Base-by-base conservation (phyloP, 2,113 vertebrate species). In the Bothrops jararaca region DNA sequence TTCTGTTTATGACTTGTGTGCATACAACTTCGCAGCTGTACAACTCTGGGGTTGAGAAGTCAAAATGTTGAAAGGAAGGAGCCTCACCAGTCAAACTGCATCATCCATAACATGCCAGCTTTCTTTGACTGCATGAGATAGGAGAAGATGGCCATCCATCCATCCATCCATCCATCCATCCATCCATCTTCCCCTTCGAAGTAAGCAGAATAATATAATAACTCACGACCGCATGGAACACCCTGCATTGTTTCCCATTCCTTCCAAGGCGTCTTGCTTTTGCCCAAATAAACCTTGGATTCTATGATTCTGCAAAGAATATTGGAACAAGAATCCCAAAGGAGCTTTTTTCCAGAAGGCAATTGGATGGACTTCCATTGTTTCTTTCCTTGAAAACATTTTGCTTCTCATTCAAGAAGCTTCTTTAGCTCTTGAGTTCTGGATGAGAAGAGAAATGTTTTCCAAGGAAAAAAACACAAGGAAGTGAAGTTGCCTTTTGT, bases 71-170 rank as follows among this genome's bases (percentile, higher is more conserved):
- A 96, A 92, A 96, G 95, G 92, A 88, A 56, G 91, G 93, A 93
- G 91, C 93, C 94, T 95, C 93, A 64, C 52, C n/a, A 4, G 92
- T 95, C 95, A 94, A 94, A 93, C 91, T 87, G 56, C 95, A 93
- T 95, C 93, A 95, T 90, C 94, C 95, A 88, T 95, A 95, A 95
- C 95, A 95, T n/a, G 91, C 95, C 95, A 93, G 57, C 91, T 96
- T 94, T 88, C 50, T 87, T 94, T 5, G 2, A 0, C 94, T 7
- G 1, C 0, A 0, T 74, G 74, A 92, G 15, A 0, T 56, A 85
- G 80, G 92, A 91, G 94, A 94, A 94, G 92, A 91, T 94, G 86
- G 20, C n/a, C 26, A 5, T 50, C 89, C 45, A 5, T 5, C 52
- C 52, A 52, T 10, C 52, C 52, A 52, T 12, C 52, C 9, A 53